Evolutionary conservation across 2,888 invertebrate genomes (phyloP), one percentile per base, ranked within the genome.

Genomic region (Eudemis profundana): DNA sequence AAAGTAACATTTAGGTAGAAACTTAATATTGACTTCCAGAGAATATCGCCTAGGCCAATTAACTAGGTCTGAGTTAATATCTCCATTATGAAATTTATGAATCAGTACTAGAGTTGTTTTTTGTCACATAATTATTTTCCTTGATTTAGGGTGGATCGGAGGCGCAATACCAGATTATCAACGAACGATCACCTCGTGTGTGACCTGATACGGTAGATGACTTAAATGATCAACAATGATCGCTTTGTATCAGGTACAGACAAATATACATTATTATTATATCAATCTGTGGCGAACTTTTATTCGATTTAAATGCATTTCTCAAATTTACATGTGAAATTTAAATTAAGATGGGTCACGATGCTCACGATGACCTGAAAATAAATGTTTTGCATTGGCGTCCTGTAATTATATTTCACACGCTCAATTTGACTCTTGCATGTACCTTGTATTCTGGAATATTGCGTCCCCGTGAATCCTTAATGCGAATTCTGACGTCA

Each of bases 391-490:
- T 42, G 3, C 7, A 49, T 14, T 8, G 1, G 23, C 38, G 19
- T 1, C 10, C 12, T 14, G 3, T 19, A 12, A 8, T 12, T 21
- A 38, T 49, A 36, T 53, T 21, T 44, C 42, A 57, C 42, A 40
- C 47, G 40, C 12, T 40, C 14, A 23, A 33, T 57, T 57, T 53
- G 36, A 63, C 29, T 40, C 29, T 7, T 44, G 21, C 29, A 36
- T 53, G 36, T 42, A 15, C 50, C 7, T 21, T 40, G 27, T 36
- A 36, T 12, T 67, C 72, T 74, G 71, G 68, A 68, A 69, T 82
- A 87, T 90, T 90, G 89, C 90, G 89, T 86, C 89, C 77, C 87
- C 88, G 89, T 90, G 90, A 90, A 90, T 90, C 89, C 89, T 90
- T 80, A 90, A 90, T 90, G 89, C 86, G 86, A 74, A 40, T 33